These are phyloP conservation scores for Caenorhabditis sp. DNA, from an alignment of 2,888 invertebrate genomes.

Conservation along the genomic window DNA sequence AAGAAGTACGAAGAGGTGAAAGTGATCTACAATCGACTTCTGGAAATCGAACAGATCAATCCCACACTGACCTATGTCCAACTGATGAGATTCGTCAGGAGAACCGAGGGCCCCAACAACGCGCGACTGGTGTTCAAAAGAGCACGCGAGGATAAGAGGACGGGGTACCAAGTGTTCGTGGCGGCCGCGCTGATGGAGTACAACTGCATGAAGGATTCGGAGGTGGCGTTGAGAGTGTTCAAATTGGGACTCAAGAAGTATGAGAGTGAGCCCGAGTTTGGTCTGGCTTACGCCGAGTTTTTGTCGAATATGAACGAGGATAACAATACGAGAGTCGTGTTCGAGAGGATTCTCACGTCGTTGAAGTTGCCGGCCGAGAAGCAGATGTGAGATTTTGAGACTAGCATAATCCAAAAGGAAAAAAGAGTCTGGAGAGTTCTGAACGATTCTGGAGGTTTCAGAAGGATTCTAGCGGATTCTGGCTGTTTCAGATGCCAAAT, in stretches of 20 bases:
- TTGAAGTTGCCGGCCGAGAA: slow-evolving; percentile 93
- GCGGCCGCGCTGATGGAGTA: slow-evolving; percentile 99
- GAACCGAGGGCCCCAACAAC: slow-evolving; percentile 98
- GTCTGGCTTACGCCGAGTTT: slow-evolving; percentile 96
- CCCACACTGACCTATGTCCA: slow-evolving; percentile 98
- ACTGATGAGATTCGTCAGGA: slow-evolving; percentile 97
- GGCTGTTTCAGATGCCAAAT: too few relatives aligned
- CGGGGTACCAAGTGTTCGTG: slow-evolving; percentile 95
- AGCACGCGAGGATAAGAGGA: slow-evolving; percentile 92
- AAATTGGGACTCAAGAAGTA: slow-evolving; percentile 98
- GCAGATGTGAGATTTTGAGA: slow-evolving; percentile 71
- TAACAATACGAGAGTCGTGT: slow-evolving; percentile 98
- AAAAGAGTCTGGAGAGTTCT: background rate
- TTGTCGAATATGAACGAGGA: slow-evolving; percentile 98
- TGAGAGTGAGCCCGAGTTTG: slow-evolving; percentile 95
- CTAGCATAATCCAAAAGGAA: too few relatives aligned
- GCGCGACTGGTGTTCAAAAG: slow-evolving; percentile 95
- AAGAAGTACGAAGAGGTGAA: slow-evolving; percentile 97
- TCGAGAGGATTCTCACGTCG: slow-evolving; percentile 95
- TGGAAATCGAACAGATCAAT: slow-evolving; percentile 93
- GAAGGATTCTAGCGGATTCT: too few relatives aligned
- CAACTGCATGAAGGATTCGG: slow-evolving; percentile 93
- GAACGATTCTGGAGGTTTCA: too few relatives aligned
- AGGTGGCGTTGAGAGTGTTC: slow-evolving; percentile 96
- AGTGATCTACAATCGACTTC: slow-evolving; percentile 93